These are phyloP conservation scores for Dinomys branickii DNA, from an alignment of 2,113 vertebrate species.

Conservation along the genomic window DNA sequence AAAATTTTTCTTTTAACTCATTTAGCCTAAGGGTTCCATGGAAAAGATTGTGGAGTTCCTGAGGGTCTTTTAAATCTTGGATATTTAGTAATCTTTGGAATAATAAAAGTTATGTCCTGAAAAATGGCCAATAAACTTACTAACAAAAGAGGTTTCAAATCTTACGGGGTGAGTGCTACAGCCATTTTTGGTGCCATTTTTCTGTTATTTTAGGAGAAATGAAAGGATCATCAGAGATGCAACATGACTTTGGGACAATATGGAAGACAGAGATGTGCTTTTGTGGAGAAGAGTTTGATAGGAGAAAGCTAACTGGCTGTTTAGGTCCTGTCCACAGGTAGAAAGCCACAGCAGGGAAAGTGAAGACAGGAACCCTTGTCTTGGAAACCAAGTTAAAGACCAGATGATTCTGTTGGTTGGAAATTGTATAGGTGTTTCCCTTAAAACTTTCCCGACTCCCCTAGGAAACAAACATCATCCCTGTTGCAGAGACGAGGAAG, in stretches of 20 bases:
- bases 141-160: background rate
- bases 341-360: background rate
- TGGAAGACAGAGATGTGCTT: background rate
- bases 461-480: background rate
- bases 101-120: slow-evolving; percentile 14
- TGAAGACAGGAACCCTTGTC: background rate
- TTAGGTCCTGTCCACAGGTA: background rate
- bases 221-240: background rate
- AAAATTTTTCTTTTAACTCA: background rate
- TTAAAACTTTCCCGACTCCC: background rate
- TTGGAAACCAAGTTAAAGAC: background rate
- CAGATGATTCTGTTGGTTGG: background rate
- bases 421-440: background rate
- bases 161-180: background rate
- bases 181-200: background rate
- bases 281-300: background rate
- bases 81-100: background rate
- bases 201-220: background rate
- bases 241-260: background rate
- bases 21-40: background rate
- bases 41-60: background rate
- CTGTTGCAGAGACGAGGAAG: background rate
- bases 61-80: background rate
- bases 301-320: background rate
- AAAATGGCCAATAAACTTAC: background rate